Conservation (phyloP, 2,797 vertebrate genomes). For the Siniperca scherzeri region DNA sequence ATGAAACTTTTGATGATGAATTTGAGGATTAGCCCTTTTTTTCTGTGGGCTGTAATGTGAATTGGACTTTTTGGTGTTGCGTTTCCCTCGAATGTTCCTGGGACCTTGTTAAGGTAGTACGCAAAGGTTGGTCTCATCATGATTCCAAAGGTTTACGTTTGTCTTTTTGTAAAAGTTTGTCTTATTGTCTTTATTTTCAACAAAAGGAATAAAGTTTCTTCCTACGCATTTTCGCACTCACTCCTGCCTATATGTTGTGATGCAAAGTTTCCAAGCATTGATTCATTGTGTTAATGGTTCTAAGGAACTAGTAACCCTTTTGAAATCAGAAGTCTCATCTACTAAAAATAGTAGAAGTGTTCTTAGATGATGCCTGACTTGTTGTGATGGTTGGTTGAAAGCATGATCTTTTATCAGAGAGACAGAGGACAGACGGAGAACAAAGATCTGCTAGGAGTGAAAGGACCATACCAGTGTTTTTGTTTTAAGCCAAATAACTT, state of each 20-base stretch:
- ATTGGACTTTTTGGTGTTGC: slow-evolving; percentile 22
- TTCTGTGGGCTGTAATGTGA: neutral
- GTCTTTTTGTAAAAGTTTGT: slow-evolving; percentile 48
- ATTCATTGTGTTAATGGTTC: neutral
- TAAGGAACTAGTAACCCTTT: neutral
- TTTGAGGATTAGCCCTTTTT: slow-evolving; percentile 49
- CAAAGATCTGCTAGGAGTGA: neutral
- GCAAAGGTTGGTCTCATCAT: slow-evolving; percentile 1
- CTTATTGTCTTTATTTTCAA: slow-evolving; percentile 58
- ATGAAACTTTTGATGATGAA: slow-evolving; percentile 55
- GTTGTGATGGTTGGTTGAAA: neutral
- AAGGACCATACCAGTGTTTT: neutral
- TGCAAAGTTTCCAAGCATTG: neutral
- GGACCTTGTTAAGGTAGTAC: slow-evolving; percentile 15
- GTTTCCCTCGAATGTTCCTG: slow-evolving; percentile 9
- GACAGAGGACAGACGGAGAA: neutral
- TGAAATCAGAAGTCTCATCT: neutral
- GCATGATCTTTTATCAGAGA: neutral
- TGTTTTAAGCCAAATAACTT: neutral
- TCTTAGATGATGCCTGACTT: neutral
- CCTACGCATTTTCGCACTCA: slow-evolving; percentile 39
- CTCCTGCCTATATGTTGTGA: slow-evolving; percentile 14
- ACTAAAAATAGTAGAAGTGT: neutral
- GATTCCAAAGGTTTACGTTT: slow-evolving; percentile 26
- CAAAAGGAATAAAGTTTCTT: slow-evolving; percentile 70